Evolutionary conservation across 2,888 invertebrate genomes (phyloP).

Genomic region (Diadromus collaris): DNA sequence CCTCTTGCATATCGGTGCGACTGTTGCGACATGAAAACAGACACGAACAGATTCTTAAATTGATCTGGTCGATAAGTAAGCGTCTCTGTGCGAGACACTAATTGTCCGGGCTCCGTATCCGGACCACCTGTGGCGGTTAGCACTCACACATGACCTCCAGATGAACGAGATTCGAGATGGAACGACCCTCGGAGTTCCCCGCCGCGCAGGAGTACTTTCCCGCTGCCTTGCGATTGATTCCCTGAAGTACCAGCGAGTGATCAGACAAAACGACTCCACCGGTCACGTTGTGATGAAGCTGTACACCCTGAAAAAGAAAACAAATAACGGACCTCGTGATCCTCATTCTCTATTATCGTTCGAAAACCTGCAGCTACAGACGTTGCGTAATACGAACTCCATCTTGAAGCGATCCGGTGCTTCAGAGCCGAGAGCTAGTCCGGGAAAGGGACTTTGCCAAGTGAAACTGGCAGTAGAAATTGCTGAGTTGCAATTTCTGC

Average conservation of each 20-base stretch:
- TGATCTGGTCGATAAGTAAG: background rate
- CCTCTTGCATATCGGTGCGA: constrained; percentile 76
- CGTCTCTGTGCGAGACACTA: background rate
- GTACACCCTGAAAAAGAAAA: constrained; percentile 84
- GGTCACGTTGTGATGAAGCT: constrained; percentile 91
- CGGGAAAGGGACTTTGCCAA: constrained; percentile 7
- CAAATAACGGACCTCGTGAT: background rate
- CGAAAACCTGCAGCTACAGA: background rate
- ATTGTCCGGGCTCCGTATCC: background rate
- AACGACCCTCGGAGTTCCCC: constrained; percentile 91
- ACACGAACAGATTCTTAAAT: background rate
- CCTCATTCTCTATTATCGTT: background rate
- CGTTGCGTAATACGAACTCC: background rate
- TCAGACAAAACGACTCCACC: constrained; percentile 93
- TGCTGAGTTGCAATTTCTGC: constrained; percentile 45
- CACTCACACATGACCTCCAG: constrained; percentile 81
- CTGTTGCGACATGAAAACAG: constrained; percentile 61
- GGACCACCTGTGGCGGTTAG: constrained; percentile 17
- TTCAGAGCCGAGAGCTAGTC: background rate
- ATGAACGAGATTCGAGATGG: constrained; percentile 81
- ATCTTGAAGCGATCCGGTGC: constrained; percentile 2
- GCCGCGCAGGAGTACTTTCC: constrained; percentile 95
- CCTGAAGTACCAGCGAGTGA: constrained; percentile 93
- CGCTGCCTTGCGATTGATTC: constrained; percentile 90
- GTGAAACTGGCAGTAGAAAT: constrained; percentile 11